Evolutionary conservation across 2,797 vertebrate species (phyloP).

Genomic region (Premnoplex brunnescens): DNA sequence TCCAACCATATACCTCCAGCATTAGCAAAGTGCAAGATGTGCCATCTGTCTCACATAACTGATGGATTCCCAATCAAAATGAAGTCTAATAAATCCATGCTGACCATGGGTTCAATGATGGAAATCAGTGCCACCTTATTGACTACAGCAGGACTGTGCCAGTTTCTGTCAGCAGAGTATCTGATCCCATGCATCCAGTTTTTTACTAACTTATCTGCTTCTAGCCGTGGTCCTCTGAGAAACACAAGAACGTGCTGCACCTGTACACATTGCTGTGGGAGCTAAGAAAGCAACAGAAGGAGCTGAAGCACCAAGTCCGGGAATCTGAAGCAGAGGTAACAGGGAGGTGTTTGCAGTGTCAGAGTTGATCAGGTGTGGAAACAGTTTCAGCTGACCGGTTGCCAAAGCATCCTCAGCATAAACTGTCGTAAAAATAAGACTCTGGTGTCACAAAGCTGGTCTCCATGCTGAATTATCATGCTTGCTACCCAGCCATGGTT

Average conservation of each 20-base stretch:
- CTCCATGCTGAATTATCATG: neutral
- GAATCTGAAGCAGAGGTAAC: constrained; percentile 82
- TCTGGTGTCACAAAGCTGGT: neutral
- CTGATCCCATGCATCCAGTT: accelerated
- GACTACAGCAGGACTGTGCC: neutral
- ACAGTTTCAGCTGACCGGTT: neutral
- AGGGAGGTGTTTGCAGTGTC: neutral
- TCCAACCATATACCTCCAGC: neutral
- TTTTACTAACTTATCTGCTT: neutral
- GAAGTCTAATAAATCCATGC: neutral
- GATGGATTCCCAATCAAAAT: neutral
- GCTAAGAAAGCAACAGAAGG: constrained; percentile 74
- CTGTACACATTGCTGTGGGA: constrained; percentile 73
- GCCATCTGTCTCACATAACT: neutral
- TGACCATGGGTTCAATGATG: neutral
- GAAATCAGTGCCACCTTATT: neutral
- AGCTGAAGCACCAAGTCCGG: constrained; percentile 66
- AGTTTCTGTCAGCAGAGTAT: neutral
- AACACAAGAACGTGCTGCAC: constrained; percentile 73
- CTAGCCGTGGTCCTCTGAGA: constrained; percentile 77
- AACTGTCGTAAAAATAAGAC: neutral
- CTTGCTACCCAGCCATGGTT: neutral
- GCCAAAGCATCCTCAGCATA: neutral
- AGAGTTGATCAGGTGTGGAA: neutral
- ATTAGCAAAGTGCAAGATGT: neutral